Percentiles rank a stretch among this genome's conserved stretches.
phyloP scores from a whole-genome alignment of 2,113 vertebrate species.

The Dermatemys mawii region DNA sequence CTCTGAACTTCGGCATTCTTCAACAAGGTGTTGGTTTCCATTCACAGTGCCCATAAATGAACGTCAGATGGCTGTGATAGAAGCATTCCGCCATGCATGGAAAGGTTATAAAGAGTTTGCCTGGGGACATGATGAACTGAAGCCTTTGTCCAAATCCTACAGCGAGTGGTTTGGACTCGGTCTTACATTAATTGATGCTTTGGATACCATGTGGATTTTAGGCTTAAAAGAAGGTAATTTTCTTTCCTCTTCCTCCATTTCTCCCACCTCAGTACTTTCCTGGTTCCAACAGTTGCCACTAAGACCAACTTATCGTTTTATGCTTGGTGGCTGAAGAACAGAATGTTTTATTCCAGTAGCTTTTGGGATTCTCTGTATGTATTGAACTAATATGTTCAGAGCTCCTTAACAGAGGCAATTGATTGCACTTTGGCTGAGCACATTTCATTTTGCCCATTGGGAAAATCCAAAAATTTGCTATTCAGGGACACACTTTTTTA shows the following conservation, averaged over 20 bases:
- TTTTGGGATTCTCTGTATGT: neutral
- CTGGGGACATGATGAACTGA: slow-evolving; percentile 97
- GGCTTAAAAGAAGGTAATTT: slow-evolving; percentile 89
- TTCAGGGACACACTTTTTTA: too few species aligned
- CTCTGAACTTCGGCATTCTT: neutral
- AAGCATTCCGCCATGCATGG: slow-evolving; percentile 94
- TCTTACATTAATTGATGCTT: slow-evolving; percentile 90
- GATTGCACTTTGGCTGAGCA: neutral
- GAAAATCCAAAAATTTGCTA: neutral
- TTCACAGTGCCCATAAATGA: slow-evolving; percentile 62
- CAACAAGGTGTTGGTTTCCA: neutral
- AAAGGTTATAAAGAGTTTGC: slow-evolving; percentile 90
- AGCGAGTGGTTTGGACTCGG: slow-evolving; percentile 96
- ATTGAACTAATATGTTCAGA: neutral
- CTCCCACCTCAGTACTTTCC: neutral
- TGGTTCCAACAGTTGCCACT: neutral
- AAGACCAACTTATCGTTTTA: neutral
- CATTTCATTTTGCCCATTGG: neutral
- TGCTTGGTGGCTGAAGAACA: neutral
- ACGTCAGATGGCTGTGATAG: slow-evolving; percentile 85
- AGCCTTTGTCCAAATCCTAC: slow-evolving; percentile 91
- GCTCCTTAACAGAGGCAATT: neutral
- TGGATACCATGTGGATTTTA: slow-evolving; percentile 99
- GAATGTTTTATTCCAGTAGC: neutral
- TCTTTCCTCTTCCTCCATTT: fast-evolving